A percentile compares a stretch with the other conserved stretches of the same genome.
These are phyloP conservation scores for Caenorhabditis uteleia DNA, from an alignment of 2,888 invertebrate genomes.

Conservation along the genomic window DNA sequence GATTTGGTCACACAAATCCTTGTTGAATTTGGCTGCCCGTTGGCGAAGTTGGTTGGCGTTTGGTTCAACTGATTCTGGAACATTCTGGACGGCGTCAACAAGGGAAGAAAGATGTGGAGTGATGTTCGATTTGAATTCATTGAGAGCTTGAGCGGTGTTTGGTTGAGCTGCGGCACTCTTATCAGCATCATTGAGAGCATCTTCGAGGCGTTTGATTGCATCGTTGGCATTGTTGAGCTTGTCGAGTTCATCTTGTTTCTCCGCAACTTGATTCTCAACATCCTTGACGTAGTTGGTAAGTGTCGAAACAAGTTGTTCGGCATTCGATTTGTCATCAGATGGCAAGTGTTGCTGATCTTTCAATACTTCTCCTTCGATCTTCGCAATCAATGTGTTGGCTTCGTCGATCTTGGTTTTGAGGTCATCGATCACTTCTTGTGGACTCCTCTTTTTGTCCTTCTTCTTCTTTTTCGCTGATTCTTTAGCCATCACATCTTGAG, in stretches of 20 bases:
- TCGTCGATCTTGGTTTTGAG: slow-evolving; percentile 11
- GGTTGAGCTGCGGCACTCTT: slow-evolving; percentile 9
- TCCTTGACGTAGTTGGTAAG: slow-evolving; percentile 3
- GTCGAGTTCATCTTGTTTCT: slow-evolving; percentile 6
- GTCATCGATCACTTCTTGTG: slow-evolving; percentile 3
- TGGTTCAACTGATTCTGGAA: slow-evolving; percentile 5
- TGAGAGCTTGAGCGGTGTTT: slow-evolving; percentile 4
- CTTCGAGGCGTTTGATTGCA: slow-evolving; percentile 12
- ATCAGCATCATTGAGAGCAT: slow-evolving; percentile 23
- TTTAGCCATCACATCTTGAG: slow-evolving; percentile 13
- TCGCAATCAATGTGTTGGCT: slow-evolving; percentile 10
- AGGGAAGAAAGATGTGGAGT: slow-evolving; percentile 4
- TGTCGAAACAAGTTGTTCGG: slow-evolving; percentile 2
- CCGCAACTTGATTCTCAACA: slow-evolving; percentile 4
- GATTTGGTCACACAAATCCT: slow-evolving; percentile 10
- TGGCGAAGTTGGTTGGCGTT: slow-evolving; percentile 3
- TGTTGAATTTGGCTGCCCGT: slow-evolving; percentile 7
- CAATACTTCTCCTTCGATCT: slow-evolving; percentile 13
- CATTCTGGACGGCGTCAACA: neutral
- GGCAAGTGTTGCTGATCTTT: slow-evolving; percentile 1
- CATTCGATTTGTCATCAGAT: slow-evolving; percentile 8
- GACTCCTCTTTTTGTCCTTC: slow-evolving; percentile 7
- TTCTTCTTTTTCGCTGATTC: slow-evolving; percentile 4
- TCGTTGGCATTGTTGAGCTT: slow-evolving; percentile 14
- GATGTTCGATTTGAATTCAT: slow-evolving; percentile 9